These are phyloP conservation scores for Chrysoperla carnea DNA, from an alignment of 1,140 invertebrate species.

Conservation along the genomic window DNA sequence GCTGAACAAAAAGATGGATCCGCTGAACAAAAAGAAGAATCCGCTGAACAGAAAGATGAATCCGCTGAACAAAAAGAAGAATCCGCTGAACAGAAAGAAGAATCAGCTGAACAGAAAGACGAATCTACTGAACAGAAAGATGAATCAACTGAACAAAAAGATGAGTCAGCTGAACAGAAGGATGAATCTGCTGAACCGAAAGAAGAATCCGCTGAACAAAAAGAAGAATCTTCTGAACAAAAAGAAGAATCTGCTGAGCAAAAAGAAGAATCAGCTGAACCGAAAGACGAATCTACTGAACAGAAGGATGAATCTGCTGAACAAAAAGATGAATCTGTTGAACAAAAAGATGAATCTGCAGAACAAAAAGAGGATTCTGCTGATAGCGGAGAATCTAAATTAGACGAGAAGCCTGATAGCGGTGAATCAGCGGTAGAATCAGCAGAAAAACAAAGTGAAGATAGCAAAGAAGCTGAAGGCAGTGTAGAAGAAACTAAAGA, in stretches of 20 bases:
- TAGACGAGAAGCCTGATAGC: background rate
- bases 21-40: conserved; percentile 1
- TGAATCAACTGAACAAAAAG: conserved; percentile 1
- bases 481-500: conserved; percentile 5
- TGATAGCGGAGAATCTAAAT: background rate
- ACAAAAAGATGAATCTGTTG: conserved; percentile 1
- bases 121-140: conserved; percentile 1
- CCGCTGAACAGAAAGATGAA: conserved; percentile 1
- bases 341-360: conserved; percentile 1
- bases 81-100: conserved; percentile 14
- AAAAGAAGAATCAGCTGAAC: conserved; percentile 1
- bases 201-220: conserved; percentile 1
- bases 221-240: background rate
- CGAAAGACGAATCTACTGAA: conserved; percentile 4
- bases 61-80: conserved; percentile 2
- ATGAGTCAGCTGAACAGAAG: conserved; percentile 1
- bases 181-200: background rate
- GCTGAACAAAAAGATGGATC: conserved; percentile 10
- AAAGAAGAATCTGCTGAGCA: conserved; percentile 2
- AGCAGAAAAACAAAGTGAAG: conserved; percentile 9
- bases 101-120: conserved; percentile 9
- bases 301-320: conserved; percentile 4
- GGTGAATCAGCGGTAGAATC: background rate
- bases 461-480: conserved; percentile 9
- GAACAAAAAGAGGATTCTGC: conserved; percentile 3